A percentile compares a stretch with the other conserved stretches of the same genome.
phyloP scores from a whole-genome alignment of 2,797 vertebrate species.

The Cynodonichthys magdalenae region DNA sequence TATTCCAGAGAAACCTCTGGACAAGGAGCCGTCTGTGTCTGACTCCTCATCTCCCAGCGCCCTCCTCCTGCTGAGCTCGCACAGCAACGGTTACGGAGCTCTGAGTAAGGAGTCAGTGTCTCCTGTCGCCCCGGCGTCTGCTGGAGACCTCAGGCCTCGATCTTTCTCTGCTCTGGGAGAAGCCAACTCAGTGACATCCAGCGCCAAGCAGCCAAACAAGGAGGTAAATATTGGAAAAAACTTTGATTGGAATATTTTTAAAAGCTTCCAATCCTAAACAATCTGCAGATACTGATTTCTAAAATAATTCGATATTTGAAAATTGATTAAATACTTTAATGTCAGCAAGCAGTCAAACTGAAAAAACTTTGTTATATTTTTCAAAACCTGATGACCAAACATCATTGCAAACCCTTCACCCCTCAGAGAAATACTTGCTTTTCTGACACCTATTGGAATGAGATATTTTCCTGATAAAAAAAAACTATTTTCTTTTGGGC shows the following conservation, averaged over 20 bases:
- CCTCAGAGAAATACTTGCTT: neutral
- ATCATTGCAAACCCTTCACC: neutral
- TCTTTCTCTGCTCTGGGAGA: constrained; percentile 75
- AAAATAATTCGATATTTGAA: no score
- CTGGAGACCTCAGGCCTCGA: constrained; percentile 66
- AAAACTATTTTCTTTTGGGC: neutral
- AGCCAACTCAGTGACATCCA: constrained; percentile 75
- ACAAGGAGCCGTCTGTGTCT: neutral
- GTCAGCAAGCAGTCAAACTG: neutral
- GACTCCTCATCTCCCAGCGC: constrained; percentile 48
- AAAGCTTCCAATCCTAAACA: neutral
- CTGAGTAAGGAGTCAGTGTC: constrained; percentile 71
- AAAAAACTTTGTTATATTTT: neutral
- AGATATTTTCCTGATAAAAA: neutral
- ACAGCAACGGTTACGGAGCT: constrained; percentile 78
- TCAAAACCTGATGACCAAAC: neutral
- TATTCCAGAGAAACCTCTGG: constrained; percentile 89
- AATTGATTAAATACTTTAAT: neutral
- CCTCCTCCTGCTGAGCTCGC: constrained; percentile 61
- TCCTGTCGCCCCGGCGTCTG: constrained; percentile 5
- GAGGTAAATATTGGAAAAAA: constrained; percentile 59
- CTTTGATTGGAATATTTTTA: neutral
- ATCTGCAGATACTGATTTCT: neutral
- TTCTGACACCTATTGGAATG: neutral
- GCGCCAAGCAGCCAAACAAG: constrained; percentile 68